Conservation (phyloP, 2,888 invertebrate genomes). For the Nezara viridula region DNA sequence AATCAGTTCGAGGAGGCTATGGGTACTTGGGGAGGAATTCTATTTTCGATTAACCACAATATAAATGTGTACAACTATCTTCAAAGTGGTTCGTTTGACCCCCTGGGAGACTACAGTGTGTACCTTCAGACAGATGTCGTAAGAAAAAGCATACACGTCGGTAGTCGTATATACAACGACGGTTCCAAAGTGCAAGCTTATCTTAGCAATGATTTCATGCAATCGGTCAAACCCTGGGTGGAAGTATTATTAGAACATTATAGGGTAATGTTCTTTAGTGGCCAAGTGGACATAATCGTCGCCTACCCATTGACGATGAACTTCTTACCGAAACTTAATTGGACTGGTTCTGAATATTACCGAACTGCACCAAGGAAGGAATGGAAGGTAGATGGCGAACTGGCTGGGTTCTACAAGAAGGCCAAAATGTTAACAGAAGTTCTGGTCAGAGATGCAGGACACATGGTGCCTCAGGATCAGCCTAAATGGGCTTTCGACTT, state of each 20-base stretch:
- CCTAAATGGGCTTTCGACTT: slow-evolving; percentile 83
- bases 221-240: slow-evolving; percentile 82
- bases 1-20: too few species aligned
- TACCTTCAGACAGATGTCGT: slow-evolving; percentile 1
- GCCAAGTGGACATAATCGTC: slow-evolving; percentile 93
- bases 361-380: slow-evolving; percentile 76
- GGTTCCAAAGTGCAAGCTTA: slow-evolving; percentile 75
- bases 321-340: slow-evolving; percentile 80
- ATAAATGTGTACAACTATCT: not conserved
- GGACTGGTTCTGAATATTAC: slow-evolving; percentile 77
- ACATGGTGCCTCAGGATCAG: slow-evolving; percentile 86
- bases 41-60: too few species aligned
- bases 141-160: slow-evolving; percentile 65
- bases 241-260: slow-evolving; percentile 77
- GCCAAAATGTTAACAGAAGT: slow-evolving; percentile 78
- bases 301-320: slow-evolving; percentile 88
- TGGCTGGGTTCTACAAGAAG: slow-evolving; percentile 83
- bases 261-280: slow-evolving; percentile 85
- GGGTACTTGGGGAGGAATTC: too few species aligned
- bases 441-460: slow-evolving; percentile 83
- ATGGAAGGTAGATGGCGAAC: slow-evolving; percentile 76
- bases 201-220: slow-evolving; percentile 83
- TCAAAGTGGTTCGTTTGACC: not conserved
- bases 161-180: slow-evolving; percentile 53
- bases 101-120: not conserved